Evolutionary conservation across 1,140 invertebrate species (phyloP).

Genomic region (Calliphora vicina): DNA sequence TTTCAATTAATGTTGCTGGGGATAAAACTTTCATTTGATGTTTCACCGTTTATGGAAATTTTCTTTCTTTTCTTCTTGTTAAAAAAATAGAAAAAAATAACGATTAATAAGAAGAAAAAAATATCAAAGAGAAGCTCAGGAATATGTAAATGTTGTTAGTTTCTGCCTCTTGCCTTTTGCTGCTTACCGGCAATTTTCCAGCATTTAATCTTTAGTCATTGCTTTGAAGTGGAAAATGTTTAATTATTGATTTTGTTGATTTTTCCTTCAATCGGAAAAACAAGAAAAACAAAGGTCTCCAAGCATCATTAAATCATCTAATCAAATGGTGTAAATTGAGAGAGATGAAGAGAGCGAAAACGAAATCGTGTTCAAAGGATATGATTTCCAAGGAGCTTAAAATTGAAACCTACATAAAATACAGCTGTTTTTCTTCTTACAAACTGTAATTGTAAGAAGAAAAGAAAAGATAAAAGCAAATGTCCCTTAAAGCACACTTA

Average conservation of each 20-base stretch:
- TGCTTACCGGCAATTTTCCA: no score
- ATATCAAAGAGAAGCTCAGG: background rate
- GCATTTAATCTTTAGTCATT: no score
- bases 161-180: background rate
- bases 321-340: background rate
- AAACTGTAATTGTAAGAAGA: no score
- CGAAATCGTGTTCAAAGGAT: no score
- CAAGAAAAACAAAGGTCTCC: no score
- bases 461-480: no score
- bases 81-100: background rate
- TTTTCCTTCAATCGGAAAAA: background rate
- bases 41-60: background rate
- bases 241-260: background rate
- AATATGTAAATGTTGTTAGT: background rate
- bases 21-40: slow-evolving; percentile 6
- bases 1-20: slow-evolving; percentile 5
- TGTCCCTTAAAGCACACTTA: no score
- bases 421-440: no score
- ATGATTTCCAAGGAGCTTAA: no score
- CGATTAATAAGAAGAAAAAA: background rate
- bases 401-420: no score
- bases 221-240: background rate
- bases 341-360: no score
- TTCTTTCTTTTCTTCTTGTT: background rate
- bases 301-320: background rate